These are phyloP conservation scores for Ormyrus thymus DNA, from an alignment of 2,888 invertebrate genomes.

Conservation along the genomic window DNA sequence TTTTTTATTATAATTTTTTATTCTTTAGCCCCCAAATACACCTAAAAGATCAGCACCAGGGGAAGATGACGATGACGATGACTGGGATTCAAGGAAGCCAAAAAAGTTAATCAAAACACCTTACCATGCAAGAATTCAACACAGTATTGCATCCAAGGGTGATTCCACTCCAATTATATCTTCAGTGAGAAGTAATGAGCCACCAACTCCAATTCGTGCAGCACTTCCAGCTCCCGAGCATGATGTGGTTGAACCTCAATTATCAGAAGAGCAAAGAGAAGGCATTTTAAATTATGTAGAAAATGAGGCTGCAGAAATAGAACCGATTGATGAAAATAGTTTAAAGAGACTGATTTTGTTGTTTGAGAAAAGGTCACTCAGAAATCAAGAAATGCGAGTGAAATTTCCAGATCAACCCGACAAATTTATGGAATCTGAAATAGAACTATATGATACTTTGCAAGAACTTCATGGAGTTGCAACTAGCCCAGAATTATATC, in stretches of 20 bases:
- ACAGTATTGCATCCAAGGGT: conserved; percentile 60
- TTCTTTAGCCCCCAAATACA: conserved; percentile 85
- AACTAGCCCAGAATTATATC: conserved; percentile 96
- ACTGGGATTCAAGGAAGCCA: conserved; percentile 79
- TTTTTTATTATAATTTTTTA: conserved; percentile 8
- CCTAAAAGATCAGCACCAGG: conserved; percentile 83
- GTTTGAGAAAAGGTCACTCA: conserved; percentile 95
- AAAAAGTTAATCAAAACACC: conserved; percentile 76
- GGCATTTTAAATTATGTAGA: conserved; percentile 90
- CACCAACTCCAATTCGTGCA: conserved; percentile 67
- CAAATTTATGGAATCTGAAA: conserved; percentile 98
- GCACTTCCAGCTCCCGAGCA: conserved; percentile 78
- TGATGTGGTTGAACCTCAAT: conserved; percentile 78
- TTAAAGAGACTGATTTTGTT: conserved; percentile 92
- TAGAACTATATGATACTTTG: conserved; percentile 91
- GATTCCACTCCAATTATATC: conserved; percentile 46
- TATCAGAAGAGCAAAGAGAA: conserved; percentile 85
- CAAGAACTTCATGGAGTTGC: conserved; percentile 95
- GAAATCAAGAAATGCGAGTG: conserved; percentile 98
- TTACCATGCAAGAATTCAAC: conserved; percentile 70
- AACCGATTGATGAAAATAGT: conserved; percentile 89
- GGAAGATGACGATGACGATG: conserved; percentile 81
- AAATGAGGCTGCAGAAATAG: conserved; percentile 88
- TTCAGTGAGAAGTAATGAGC: conserved; percentile 61
- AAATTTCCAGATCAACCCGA: conserved; percentile 98